These are phyloP conservation scores for Tineola bisselliella DNA, from an alignment of 2,888 invertebrate genomes.

Conservation along the genomic window DNA sequence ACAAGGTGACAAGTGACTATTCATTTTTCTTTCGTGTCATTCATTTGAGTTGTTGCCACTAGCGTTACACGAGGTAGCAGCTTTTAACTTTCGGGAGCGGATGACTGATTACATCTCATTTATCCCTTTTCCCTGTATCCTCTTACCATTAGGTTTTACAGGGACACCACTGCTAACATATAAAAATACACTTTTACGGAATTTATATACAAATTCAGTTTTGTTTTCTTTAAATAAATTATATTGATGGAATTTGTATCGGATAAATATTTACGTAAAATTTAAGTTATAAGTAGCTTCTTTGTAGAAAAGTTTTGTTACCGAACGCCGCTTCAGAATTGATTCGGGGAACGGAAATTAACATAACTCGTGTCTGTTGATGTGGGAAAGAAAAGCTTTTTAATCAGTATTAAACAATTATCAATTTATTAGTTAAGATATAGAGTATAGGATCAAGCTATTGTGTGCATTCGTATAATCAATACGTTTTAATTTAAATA, in stretches of 20 bases:
- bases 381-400: background rate
- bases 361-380: background rate
- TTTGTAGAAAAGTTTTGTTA: background rate
- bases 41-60: background rate
- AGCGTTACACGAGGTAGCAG: slow-evolving; percentile 1
- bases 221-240: background rate
- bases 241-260: background rate
- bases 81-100: background rate
- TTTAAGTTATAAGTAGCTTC: too few species aligned
- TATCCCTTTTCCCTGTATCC: slow-evolving; percentile 1
- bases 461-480: too few species aligned
- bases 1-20: background rate
- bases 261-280: background rate
- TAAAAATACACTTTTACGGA: background rate
- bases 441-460: too few species aligned
- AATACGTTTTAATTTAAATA: too few species aligned
- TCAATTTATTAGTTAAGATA: too few species aligned
- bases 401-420: too few species aligned
- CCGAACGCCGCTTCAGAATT: background rate
- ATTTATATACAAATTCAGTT: too few species aligned
- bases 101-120: slow-evolving; percentile 9
- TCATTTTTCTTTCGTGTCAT: background rate
- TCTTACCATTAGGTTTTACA: background rate
- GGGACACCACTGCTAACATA: background rate
- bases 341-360: background rate